Evolutionary conservation across 1,140 invertebrate species (phyloP), one percentile per base, ranked within the genome.

Genomic region (Armadillidium nasatum): DNA sequence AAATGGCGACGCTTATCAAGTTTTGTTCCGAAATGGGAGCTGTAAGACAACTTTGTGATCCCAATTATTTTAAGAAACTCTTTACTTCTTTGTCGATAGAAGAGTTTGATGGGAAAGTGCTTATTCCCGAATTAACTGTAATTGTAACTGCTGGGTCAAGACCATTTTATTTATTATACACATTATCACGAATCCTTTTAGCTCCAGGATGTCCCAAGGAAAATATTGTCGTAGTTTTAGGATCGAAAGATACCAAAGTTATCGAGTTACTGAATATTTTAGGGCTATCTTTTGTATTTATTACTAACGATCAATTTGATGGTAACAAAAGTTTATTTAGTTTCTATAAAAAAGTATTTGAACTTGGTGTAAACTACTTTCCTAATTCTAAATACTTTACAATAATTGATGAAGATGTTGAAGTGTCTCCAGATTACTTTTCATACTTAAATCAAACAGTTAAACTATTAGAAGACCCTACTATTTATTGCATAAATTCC

Each of bases 371-470:
- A 15, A 60, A 60, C 11, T 19, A 60, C 7, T 60, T 60, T 60
- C 7, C 50, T 2, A 15, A 15, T 13, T 60, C 50, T 15, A 60
- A 60, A 19, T 60, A 60, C 19, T 60, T 60, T 60, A 60, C 50
- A 13, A 60, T 60, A 15, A 83, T 91, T 33, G 89, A 90, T 83
- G 89, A 91, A 82, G 89, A 91, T 83, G 85, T 91, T 44, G 88
- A 90, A 83, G 86, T 90, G 7, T 88, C 89, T 23, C 87, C 87
- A 68, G 89, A 90, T 83, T 89, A 90, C 83, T 89, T 89, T 80
- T 88, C 76, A 82, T 90, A 88, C 82, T 89, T 90, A 82, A 88
- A 86, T 82, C 89, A 90, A 83, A 89, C 89, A 9, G 79, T 87
- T 11, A 84, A 85, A 72, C 79, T 91, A 15, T 80, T 91, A 22